These are phyloP conservation scores for Magallana nippona DNA, from an alignment of 2,888 invertebrate species.

Conservation along the genomic window DNA sequence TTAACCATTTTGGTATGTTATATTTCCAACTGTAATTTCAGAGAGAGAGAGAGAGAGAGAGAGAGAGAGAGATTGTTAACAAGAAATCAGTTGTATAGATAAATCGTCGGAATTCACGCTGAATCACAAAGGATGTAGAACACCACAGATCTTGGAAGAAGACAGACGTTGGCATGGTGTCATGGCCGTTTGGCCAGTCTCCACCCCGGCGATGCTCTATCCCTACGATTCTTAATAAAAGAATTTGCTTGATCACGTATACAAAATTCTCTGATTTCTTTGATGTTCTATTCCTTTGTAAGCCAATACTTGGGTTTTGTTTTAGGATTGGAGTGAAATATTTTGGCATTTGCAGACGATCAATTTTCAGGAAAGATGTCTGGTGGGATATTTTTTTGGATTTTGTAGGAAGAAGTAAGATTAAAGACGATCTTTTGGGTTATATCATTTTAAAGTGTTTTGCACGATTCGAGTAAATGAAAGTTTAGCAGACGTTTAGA, in stretches of 20 bases:
- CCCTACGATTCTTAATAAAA: conserved; percentile 16
- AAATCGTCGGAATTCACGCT: conserved; percentile 4
- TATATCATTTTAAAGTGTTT: conserved; percentile 35
- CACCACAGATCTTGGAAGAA: not conserved
- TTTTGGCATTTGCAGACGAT: conserved; percentile 33
- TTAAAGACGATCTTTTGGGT: conserved; percentile 1
- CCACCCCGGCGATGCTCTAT: not conserved
- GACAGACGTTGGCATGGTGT: not conserved
- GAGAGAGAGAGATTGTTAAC: not conserved
- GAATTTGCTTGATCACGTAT: conserved; percentile 19
- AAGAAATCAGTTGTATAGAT: not conserved
- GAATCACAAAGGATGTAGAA: conserved; percentile 32
- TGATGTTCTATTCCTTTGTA: conserved; percentile 25
- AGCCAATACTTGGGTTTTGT: conserved; percentile 32
- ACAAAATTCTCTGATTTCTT: conserved; percentile 23
- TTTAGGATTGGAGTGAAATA: conserved; percentile 26
- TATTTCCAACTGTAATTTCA: too few relatives aligned
- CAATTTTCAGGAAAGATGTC: conserved; percentile 35
- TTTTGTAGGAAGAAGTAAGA: not conserved
- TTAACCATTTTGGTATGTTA: too few relatives aligned
- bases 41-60: too few relatives aligned
- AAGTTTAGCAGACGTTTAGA: conserved; percentile 29
- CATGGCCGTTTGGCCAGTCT: conserved; percentile 5
- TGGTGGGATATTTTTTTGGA: not conserved
- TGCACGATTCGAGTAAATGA: conserved; percentile 27